Percentiles rank a stretch among this genome's conserved stretches.
phyloP scores from a whole-genome alignment of 2,888 invertebrate species.

The Aphodius granarius region DNA sequence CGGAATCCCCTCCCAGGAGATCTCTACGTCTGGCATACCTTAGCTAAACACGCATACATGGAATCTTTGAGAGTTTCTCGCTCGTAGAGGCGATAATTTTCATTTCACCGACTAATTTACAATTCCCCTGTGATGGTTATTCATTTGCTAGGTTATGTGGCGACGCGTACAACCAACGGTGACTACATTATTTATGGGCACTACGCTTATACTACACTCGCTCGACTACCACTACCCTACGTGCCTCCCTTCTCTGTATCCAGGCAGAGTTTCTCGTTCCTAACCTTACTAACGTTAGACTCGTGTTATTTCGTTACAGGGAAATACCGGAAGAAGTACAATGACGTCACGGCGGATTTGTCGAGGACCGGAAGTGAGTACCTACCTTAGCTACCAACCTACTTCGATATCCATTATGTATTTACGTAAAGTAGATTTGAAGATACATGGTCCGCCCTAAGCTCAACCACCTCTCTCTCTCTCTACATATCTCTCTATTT shows the following conservation, averaged over 20 bases:
- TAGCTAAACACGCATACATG: not conserved
- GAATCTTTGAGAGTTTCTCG: not conserved
- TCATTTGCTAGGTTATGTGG: constrained; percentile 18
- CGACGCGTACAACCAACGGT: constrained; percentile 15
- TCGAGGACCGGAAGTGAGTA: constrained; percentile 23
- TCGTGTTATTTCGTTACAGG: constrained; percentile 33
- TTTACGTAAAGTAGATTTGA: not conserved
- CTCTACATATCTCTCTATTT: not conserved
- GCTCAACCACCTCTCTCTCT: not conserved
- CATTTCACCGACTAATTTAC: constrained; percentile 13
- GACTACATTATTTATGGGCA: constrained; percentile 21
- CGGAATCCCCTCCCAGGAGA: not conserved
- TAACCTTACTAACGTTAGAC: not conserved
- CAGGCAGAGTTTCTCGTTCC: not conserved
- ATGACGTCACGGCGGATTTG: constrained; percentile 36
- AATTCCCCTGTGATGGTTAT: constrained; percentile 19
- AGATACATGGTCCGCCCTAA: not conserved
- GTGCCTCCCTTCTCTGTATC: not conserved
- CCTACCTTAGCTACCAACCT: not conserved
- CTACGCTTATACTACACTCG: not conserved
- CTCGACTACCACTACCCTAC: not conserved
- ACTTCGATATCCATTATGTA: not conserved
- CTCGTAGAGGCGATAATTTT: not conserved
- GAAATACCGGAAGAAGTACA: constrained; percentile 40
- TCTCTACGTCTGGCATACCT: not conserved